Base-by-base conservation (phyloP, 2,113 vertebrate species). In the Sisor rabdophorus region DNA sequence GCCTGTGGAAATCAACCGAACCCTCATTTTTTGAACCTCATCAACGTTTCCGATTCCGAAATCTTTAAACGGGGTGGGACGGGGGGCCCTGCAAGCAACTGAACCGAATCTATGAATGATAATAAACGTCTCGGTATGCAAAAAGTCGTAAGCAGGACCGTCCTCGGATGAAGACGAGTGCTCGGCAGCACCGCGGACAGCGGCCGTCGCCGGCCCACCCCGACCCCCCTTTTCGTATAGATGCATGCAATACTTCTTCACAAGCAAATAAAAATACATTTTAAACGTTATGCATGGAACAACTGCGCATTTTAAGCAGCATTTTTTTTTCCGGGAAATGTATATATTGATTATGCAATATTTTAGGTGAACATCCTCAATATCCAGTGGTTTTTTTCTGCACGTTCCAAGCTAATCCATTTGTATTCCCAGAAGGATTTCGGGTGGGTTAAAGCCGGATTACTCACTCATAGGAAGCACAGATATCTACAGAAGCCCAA, bases 151-250 rank as follows among this genome's bases (percentile, higher is more conserved):
- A 53, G 47, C 65, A 52, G 28, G 8, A 48, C 36, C 7, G 36
- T 24, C 59, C n/a, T 20, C 30, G 47, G 59, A n/a, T 48, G 61
- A 40, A 68, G 19, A 50, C 26, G 55, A 65, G 48, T n/a, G 61
- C n/a, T 73, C 26, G 44, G 73, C 55, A 81, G 82, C 69, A 81
- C 76, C 82, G 56, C 64, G 73, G 76, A 83, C 75, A 83, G 81
- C 79, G 19, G 60, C 71, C 4, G 30, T 9, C n/a, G n/a, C n/a
- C n/a, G n/a, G n/a, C n/a, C n/a, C n/a, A n/a, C n/a, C n/a, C n/a
- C n/a, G n/a, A 44, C 5, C 10, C 10, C 10, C 40, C 40, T 36
- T 53, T 76, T 32, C 50, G 30, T 50, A 71, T 52, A 70, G 53
- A 2, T 58, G 52, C 60, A 44, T 48, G 50, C 26, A 9, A 48